phyloP scores from a whole-genome alignment of 2,113 vertebrate species.

The Heterotis niloticus region DNA sequence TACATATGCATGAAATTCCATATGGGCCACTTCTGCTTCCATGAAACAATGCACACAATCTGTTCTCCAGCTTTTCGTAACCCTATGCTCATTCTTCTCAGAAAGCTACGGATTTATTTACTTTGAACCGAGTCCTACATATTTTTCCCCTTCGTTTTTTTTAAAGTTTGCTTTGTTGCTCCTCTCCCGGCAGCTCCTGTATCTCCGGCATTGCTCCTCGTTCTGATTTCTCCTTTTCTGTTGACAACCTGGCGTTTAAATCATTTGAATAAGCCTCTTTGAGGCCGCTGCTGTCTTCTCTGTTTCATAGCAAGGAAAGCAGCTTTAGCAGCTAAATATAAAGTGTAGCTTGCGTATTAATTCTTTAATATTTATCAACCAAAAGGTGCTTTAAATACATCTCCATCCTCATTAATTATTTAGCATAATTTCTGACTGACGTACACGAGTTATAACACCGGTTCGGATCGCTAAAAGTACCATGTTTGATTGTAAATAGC shows the following conservation, averaged over 20 bases:
- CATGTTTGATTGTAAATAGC: not conserved
- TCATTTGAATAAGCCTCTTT: slow-evolving; percentile 75
- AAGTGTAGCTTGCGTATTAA: slow-evolving; percentile 55
- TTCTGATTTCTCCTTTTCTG: slow-evolving; percentile 50
- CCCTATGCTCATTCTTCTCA: not conserved
- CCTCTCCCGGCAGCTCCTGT: not conserved
- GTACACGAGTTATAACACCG: slow-evolving; percentile 18
- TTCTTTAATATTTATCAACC: slow-evolving; percentile 60
- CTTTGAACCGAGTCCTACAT: too few relatives aligned
- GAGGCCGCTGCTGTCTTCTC: slow-evolving; percentile 48
- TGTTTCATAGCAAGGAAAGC: slow-evolving; percentile 63
- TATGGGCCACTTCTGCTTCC: not conserved
- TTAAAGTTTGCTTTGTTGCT: not conserved
- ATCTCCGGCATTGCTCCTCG: slow-evolving; percentile 31
- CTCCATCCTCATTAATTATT: slow-evolving; percentile 43
- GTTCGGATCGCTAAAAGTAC: slow-evolving; percentile 22
- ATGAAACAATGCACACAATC: not conserved
- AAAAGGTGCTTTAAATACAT: slow-evolving; percentile 48
- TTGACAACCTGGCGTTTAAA: slow-evolving; percentile 64
- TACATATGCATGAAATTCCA: too few relatives aligned
- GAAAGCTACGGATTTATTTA: too few relatives aligned
- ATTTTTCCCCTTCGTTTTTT: too few relatives aligned
- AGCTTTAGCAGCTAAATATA: slow-evolving; percentile 69
- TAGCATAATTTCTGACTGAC: slow-evolving; percentile 25
- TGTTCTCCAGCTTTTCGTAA: not conserved